Evolutionary conservation across 30 jellyfish, hydroid and myxozoan species (phyloP).

Genomic region (Hydractinia echinata): DNA sequence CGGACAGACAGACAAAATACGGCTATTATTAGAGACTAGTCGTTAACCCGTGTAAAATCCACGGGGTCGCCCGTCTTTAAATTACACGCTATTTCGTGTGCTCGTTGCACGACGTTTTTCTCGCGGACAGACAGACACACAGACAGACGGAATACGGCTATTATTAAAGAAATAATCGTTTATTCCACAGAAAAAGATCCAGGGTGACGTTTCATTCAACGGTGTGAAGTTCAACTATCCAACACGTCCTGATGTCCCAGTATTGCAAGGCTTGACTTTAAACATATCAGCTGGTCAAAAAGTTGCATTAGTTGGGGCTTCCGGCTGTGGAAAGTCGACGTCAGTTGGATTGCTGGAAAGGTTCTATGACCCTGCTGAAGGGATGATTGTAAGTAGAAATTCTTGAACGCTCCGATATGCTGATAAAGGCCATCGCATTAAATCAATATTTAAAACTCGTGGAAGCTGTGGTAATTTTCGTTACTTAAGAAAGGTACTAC

Average conservation of each 20-base stretch:
- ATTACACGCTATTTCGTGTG: no score
- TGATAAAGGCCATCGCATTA: not conserved
- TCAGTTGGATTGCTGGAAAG: constrained; percentile 70
- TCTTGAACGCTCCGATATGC: not conserved
- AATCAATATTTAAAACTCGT: not conserved
- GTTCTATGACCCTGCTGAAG: constrained; percentile 63
- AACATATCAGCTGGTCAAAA: constrained; percentile 62
- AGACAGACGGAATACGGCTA: no score
- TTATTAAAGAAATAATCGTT: not conserved
- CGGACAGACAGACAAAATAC: no score
- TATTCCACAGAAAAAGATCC: constrained; percentile 36
- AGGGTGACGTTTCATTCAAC: constrained; percentile 53
- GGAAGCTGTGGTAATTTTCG: not conserved
- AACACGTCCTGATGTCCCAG: constrained; percentile 78
- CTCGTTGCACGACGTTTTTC: no score
- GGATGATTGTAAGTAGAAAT: constrained; percentile 42
- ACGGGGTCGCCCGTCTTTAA: no score
- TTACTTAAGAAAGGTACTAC: not conserved
- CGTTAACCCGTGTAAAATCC: no score
- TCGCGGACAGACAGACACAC: no score
- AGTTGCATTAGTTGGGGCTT: constrained; percentile 81
- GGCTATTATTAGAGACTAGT: no score
- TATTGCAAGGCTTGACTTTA: constrained; percentile 52
- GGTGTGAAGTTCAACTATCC: constrained; percentile 68
- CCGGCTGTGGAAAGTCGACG: constrained; percentile 91